Base-by-base conservation (phyloP, 1,140 invertebrate genomes). In the Anastatus disparis region DNA sequence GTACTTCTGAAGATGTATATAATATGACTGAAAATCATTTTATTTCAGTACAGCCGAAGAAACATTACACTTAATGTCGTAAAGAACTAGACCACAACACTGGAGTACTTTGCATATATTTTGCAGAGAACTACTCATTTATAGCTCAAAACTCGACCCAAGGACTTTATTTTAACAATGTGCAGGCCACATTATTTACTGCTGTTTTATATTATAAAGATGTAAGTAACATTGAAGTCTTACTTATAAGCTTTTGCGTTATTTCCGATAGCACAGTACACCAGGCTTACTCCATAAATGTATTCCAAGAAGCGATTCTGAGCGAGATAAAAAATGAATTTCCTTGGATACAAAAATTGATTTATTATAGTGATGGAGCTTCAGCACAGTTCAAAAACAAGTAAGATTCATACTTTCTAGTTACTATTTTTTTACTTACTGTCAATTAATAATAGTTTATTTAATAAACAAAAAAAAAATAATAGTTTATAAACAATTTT, bases 121-220 rank as follows among this genome's bases (percentile, higher is more conserved):
- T n/a, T n/a, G n/a, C n/a, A n/a, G n/a, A n/a, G n/a, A n/a, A n/a
- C n/a, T n/a, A n/a, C n/a, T n/a, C n/a, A n/a, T 22, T 56, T 56
- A 65, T 71, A 12, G 35, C 52, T 56, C 69, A 74, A 68, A 40
- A 56, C 26, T 74, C 73, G 12, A 35, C 71, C 48, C 70, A 74
- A 64, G 48, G 59, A 66, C 65, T 71, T 53, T 69, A 71, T 59
- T 74, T 59, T 44, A 69, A 70, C 38, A 74, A 71, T 70, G 24
- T 27, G 15, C 65, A 71, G 44, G 62, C 73, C n/a, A 66, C 65
- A 48, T 20, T 71, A 38, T 65, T 65, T 61, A 62, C 70, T 26
- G 63, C 64, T 55, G 44, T 71, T 20, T 17, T 35, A 10, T 35
- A 35, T 10, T 35, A 35, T 35, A 35, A 35, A 35, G 10, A 35